Evolutionary conservation across 1,140 invertebrate genomes (phyloP).

Genomic region (Anagrus nilaparvatae): DNA sequence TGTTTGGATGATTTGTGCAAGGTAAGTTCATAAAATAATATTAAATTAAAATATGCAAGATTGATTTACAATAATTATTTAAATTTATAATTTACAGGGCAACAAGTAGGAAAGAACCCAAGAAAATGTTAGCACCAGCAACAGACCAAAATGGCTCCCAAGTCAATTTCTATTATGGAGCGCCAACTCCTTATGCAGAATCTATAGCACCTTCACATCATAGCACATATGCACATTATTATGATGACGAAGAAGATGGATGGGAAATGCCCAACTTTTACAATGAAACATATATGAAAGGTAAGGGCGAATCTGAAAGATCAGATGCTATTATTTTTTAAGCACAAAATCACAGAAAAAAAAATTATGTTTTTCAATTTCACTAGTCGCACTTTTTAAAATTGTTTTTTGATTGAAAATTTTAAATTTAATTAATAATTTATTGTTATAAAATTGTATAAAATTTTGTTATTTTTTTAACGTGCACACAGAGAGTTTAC

Average conservation of each 20-base stretch:
- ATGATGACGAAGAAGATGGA: constrained; percentile 86
- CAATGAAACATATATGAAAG: constrained; percentile 94
- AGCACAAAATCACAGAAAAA: constrained; percentile 10
- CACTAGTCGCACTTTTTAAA: background rate
- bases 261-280: constrained; percentile 98
- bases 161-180: constrained; percentile 93
- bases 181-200: constrained; percentile 84
- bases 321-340: constrained; percentile 19
- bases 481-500: constrained; percentile 58
- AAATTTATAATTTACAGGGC: constrained; percentile 44
- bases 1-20: constrained; percentile 95
- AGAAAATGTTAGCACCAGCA: constrained; percentile 75
- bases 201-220: constrained; percentile 91
- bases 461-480: constrained; percentile 14
- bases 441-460: constrained; percentile 12
- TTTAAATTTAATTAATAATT: constrained; percentile 6
- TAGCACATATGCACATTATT: constrained; percentile 91
- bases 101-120: constrained; percentile 72
- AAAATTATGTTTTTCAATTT: background rate
- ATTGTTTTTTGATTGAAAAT: constrained; percentile 3
- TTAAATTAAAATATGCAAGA: background rate
- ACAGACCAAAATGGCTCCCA: constrained; percentile 83
- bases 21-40: constrained; percentile 40
- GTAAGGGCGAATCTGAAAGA: constrained; percentile 31
- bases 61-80: background rate